Conservation (phyloP, 2,888 invertebrate species). For the Aromia moschata region DNA sequence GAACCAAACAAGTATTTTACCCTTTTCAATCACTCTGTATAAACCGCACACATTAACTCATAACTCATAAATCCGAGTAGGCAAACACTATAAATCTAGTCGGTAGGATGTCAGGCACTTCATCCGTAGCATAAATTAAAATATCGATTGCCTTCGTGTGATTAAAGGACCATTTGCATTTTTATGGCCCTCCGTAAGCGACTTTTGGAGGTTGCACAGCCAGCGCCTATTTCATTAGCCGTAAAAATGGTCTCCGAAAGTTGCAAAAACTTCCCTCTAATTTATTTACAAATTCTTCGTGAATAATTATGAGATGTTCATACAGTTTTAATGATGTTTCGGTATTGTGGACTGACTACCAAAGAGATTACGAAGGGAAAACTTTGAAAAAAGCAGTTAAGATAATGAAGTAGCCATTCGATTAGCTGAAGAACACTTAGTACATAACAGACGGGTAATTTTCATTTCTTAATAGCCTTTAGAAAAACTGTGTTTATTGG, state of each 20-base stretch:
- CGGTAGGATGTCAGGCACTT: neutral
- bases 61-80: neutral
- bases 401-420: too few relatives aligned
- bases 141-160: constrained; percentile 14
- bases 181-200: constrained; percentile 19
- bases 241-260: neutral
- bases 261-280: constrained; percentile 11
- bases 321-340: constrained; percentile 3
- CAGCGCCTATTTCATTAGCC: constrained; percentile 2
- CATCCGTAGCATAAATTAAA: constrained; percentile 12
- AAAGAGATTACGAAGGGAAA: too few relatives aligned
- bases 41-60: neutral
- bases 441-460: too few relatives aligned
- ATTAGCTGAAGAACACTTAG: too few relatives aligned
- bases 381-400: too few relatives aligned
- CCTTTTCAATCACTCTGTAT: too few relatives aligned
- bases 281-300: constrained; percentile 10
- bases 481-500: too few relatives aligned
- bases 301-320: constrained; percentile 12
- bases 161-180: constrained; percentile 23
- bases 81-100: constrained; percentile 7
- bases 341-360: too few relatives aligned
- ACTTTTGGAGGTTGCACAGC: constrained; percentile 16
- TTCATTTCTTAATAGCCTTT: too few relatives aligned
- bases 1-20: too few relatives aligned